Conservation (phyloP, 2,888 invertebrate genomes). For the Ophioninae sp. region DNA sequence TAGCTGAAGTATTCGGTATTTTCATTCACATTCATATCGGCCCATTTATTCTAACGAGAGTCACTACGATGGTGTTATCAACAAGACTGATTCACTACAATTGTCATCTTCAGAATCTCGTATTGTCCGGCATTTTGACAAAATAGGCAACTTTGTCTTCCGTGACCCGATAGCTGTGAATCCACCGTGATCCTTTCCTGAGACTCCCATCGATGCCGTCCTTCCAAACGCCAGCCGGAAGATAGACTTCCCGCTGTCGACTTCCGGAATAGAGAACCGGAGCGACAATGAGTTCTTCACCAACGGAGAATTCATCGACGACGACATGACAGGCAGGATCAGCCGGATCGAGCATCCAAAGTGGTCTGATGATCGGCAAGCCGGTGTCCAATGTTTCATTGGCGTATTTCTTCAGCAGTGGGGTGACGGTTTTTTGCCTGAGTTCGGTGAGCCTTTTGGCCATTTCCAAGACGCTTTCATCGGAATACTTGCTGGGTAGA, state of each 20-base stretch:
- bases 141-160: slow-evolving; percentile 92
- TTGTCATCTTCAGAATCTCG: slow-evolving; percentile 84
- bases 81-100: background rate
- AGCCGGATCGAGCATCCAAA: slow-evolving; percentile 93
- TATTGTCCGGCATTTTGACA: slow-evolving; percentile 91
- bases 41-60: too few relatives aligned
- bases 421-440: slow-evolving; percentile 89
- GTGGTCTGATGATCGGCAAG: slow-evolving; percentile 91
- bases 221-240: slow-evolving; percentile 96
- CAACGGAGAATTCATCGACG: slow-evolving; percentile 93
- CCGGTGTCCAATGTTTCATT: slow-evolving; percentile 91
- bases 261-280: slow-evolving; percentile 89
- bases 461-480: slow-evolving; percentile 88
- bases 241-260: slow-evolving; percentile 90
- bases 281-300: slow-evolving; percentile 94
- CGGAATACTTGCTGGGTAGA: slow-evolving; percentile 93
- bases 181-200: slow-evolving; percentile 94
- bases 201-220: slow-evolving; percentile 94
- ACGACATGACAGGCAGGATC: slow-evolving; percentile 90
- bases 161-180: slow-evolving; percentile 92
- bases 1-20: background rate
- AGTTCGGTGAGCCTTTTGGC: slow-evolving; percentile 88
- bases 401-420: slow-evolving; percentile 89
- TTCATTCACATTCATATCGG: too few relatives aligned
- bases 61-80: background rate